These are phyloP conservation scores for Pteropus alecto DNA, from an alignment of 2,113 vertebrate genomes.

Conservation along the genomic window DNA sequence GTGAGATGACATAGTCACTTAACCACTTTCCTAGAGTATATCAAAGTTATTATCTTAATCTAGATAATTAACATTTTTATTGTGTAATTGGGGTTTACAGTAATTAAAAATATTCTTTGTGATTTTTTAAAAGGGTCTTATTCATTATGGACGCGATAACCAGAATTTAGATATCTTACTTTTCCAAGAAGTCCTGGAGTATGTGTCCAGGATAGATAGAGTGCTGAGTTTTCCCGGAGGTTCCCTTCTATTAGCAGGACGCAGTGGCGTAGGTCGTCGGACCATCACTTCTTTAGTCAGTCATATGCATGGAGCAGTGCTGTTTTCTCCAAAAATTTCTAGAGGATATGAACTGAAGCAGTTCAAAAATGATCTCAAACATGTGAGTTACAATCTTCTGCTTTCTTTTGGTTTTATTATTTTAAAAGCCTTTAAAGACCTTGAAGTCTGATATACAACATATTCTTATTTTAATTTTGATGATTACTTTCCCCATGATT, in stretches of 20 bases:
- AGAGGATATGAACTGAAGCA: constrained; percentile 94
- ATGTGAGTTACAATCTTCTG: constrained; percentile 79
- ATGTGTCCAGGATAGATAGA: constrained; percentile 91
- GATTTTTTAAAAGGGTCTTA: constrained; percentile 85
- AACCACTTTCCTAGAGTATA: neutral
- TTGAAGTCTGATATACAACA: neutral
- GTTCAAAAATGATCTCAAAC: constrained; percentile 95
- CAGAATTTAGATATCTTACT: constrained; percentile 92
- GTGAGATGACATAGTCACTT: neutral
- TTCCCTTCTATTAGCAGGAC: constrained; percentile 94
- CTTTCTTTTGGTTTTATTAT: neutral
- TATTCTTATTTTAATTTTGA: constrained; percentile 17
- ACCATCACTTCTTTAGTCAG: constrained; percentile 92
- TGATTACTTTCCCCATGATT: neutral
- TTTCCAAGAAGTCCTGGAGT: constrained; percentile 95
- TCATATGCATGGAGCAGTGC: constrained; percentile 93
- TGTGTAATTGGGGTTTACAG: neutral
- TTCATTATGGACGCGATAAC: constrained; percentile 95
- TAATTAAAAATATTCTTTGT: constrained; percentile 20
- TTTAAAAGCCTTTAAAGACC: neutral
- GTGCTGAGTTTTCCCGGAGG: constrained; percentile 94
- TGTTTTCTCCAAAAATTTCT: constrained; percentile 93
- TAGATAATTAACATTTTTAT: neutral
- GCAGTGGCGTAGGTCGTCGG: constrained; percentile 94
- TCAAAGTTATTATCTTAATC: neutral